Evolutionary conservation across 2,888 invertebrate genomes (phyloP), one percentile per base, ranked within the genome.

Genomic region (Lapara coniferarum): DNA sequence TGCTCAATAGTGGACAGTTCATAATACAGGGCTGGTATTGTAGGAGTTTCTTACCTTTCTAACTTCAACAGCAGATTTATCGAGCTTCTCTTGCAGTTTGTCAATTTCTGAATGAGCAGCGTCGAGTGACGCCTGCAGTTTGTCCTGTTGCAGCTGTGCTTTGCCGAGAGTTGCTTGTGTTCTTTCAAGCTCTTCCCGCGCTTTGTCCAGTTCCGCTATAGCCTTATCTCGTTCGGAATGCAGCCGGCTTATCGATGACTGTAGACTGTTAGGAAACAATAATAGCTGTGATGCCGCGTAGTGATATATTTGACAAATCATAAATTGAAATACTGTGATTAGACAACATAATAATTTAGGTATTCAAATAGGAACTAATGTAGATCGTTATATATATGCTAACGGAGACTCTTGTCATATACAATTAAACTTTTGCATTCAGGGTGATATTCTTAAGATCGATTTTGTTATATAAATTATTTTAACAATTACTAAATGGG

Each of bases 101-200:
- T 98, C 98, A 68, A 97, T 96, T 86, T 98, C 98, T 69, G 97
- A 97, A 88, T 98, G 98, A 25, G 98, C 97, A 83, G 97, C 97
- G 90, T 98, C 98, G 77, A 98, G 94, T 13, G 97, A 94, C 75
- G 97, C 97, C 90, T 98, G 98, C 69, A 98, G 93, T 90, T 98
- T 98, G 91, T 98, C 98, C 85, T 98, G 97, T 85, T 98, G 98
- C 71, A 97, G 93, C 90, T 98, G 98, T 72, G 98, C 97, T 91
- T 98, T 98, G 85, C 98, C 98, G 70, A 98, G 95, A 66, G 97
- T 97, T 46, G 97, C 97, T 88, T 98, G 97, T 44, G 97, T 96
- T 74, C 98, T 95, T 91, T 98, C 98, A 81, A 98, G 94, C 89
- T 98, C 98, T 89, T 98, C 98, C 76, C 97, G 95, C 55, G 96